Conservation (phyloP, 2,113 vertebrate species). For the Smithornis capensis region DNA sequence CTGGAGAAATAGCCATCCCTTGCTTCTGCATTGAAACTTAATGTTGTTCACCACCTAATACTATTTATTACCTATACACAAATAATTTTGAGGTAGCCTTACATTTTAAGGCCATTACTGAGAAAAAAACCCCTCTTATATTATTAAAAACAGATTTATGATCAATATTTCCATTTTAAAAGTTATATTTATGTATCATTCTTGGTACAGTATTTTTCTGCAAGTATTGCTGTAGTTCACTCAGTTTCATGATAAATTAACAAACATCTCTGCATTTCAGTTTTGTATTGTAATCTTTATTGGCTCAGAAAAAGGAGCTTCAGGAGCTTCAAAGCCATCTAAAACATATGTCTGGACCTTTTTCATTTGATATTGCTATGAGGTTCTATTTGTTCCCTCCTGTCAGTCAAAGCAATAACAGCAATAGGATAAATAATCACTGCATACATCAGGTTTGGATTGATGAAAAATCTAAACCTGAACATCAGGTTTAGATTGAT, state of each 20-base stretch:
- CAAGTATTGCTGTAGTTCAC: neutral
- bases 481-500: neutral
- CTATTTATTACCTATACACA: neutral
- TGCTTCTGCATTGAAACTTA: neutral
- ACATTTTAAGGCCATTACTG: neutral
- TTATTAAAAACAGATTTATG: neutral
- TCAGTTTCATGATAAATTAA: neutral
- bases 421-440: neutral
- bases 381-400: neutral
- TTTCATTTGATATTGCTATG: neutral
- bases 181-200: neutral
- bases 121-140: neutral
- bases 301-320: neutral
- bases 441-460: neutral
- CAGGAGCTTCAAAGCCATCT: neutral
- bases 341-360: neutral
- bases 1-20: neutral
- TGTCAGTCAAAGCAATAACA: neutral
- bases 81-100: neutral
- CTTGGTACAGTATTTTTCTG: neutral
- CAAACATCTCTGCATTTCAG: neutral
- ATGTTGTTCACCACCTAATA: neutral
- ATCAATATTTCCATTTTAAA: neutral
- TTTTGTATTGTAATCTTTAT: neutral
- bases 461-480: too few species aligned